A percentile compares a stretch with the other conserved stretches of the same genome.
phyloP scores from a whole-genome alignment of 1,140 invertebrate species.

The Saccostrea cuccullata region DNA sequence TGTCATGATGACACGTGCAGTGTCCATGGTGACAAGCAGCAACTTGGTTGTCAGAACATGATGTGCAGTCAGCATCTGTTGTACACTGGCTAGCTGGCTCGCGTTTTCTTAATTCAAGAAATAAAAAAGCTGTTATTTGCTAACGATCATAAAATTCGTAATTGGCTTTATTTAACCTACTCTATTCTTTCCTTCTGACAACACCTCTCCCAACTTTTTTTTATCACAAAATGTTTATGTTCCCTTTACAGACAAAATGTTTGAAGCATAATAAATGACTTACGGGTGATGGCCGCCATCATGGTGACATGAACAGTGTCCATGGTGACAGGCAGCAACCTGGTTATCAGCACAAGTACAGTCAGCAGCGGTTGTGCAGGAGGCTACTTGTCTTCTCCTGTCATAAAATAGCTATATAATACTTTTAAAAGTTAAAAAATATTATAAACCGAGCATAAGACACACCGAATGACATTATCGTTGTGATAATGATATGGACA shows the following conservation, averaged over 20 bases:
- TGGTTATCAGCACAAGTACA: background rate
- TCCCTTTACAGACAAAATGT: too few species aligned
- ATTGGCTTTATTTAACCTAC: too few species aligned
- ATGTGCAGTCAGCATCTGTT: background rate
- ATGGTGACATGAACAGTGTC: constrained; percentile 2
- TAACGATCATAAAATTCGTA: too few species aligned
- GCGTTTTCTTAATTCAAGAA: background rate
- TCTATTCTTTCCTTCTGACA: too few species aligned
- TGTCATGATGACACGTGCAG: background rate
- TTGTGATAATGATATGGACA: too few species aligned
- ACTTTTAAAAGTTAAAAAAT: too few species aligned
- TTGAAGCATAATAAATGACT: background rate
- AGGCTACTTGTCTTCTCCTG: background rate
- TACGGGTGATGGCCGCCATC: background rate
- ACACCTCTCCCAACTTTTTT: too few species aligned
- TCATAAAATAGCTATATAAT: too few species aligned
- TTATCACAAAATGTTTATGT: too few species aligned
- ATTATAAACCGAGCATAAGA: too few species aligned
- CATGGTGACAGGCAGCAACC: background rate
- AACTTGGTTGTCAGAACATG: background rate
- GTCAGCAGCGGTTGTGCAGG: background rate
- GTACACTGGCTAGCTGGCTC: background rate
- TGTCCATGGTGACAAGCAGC: background rate
- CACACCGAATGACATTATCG: too few species aligned
- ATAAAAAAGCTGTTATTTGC: too few species aligned